Percentiles rank a stretch among this genome's conserved stretches.
These are phyloP conservation scores for Coryphaenoides rupestris DNA, from an alignment of 2,113 vertebrate species.

Conservation along the genomic window DNA sequence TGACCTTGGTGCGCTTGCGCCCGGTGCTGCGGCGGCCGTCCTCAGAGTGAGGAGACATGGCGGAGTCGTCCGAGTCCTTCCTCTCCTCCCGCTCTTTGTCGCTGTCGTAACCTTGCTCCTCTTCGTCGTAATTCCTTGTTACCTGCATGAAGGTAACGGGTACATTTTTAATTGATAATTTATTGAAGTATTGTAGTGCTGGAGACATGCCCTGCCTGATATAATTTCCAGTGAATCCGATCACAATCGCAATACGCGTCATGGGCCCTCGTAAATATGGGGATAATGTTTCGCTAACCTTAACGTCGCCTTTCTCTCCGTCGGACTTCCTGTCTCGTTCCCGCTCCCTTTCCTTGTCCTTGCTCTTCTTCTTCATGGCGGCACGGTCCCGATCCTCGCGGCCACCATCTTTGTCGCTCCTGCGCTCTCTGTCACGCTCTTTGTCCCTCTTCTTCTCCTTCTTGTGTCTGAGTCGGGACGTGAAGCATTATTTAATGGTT, in stretches of 20 bases:
- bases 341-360: conserved; percentile 87
- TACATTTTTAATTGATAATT: too few species aligned
- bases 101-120: conserved; percentile 95
- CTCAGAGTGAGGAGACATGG: conserved; percentile 66
- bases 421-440: conserved; percentile 80
- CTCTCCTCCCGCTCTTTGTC: conserved; percentile 85
- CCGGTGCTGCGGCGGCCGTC: conserved; percentile 70
- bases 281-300: conserved; percentile 69
- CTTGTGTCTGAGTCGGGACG: conserved; percentile 79
- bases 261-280: background rate
- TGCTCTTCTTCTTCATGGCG: conserved; percentile 89
- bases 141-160: too few species aligned
- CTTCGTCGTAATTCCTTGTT: conserved; percentile 94
- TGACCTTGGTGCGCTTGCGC: conserved; percentile 83
- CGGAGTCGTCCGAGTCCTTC: conserved; percentile 73
- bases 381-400: conserved; percentile 84
- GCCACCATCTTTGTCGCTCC: conserved; percentile 71
- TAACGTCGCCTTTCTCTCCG: conserved; percentile 88
- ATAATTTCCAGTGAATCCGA: too few species aligned
- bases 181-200: too few species aligned
- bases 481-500: too few species aligned
- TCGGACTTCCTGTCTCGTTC: conserved; percentile 87
- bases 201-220: too few species aligned
- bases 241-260: too few species aligned
- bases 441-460: conserved; percentile 97